Base-by-base conservation (phyloP, 2,113 vertebrate species). In the Nanorana parkeri region DNA sequence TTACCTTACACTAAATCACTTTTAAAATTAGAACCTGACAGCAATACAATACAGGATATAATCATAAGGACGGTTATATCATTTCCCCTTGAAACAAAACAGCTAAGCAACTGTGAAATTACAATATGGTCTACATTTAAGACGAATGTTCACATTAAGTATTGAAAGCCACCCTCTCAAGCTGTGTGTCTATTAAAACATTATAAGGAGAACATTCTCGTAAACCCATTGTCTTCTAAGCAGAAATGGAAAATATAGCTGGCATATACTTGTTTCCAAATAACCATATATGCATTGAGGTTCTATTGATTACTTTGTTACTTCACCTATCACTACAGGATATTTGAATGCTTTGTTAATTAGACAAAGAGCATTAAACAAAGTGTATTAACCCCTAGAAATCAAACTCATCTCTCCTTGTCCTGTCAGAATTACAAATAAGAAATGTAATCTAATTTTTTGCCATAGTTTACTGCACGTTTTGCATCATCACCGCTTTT, bases 31-130 rank as follows among this genome's bases (percentile, higher is more conserved):
- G 41, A 66, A 77, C 16, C 28, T 52, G 47, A 64, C 60, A 77
- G 58, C 60, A 28, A 47, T 52, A 66, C 61, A 65, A 29, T 51
- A 47, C 56, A 77, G 75, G 52, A 26, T 64, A 26, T 65, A 66
- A 77, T 77, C 75, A 77, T 19, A 23, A 17, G 7, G 58, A 77
- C 60, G 66, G 75, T 41, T 66, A 65, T 58, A 77, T 77, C 60
- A 0, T 41, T 65, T 67, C 55, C 63, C 36, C 63, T 78, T 47
- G n/a, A 66, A 78, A 78, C 76, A 78, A 78, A 78, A 78, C 76
- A 78, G 63, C 76, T 66, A 78, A 78, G 61, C 76, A 66, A 78
- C 76, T 67, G 76, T 78, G 76, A 78, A 78, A 78, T 78, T 78
- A 52, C 61, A 78, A 78, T 78, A 78, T 78, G 76, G 76, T 78